Evolutionary conservation across 1,140 invertebrate genomes (phyloP).

Genomic region (Charaxes varanes): DNA sequence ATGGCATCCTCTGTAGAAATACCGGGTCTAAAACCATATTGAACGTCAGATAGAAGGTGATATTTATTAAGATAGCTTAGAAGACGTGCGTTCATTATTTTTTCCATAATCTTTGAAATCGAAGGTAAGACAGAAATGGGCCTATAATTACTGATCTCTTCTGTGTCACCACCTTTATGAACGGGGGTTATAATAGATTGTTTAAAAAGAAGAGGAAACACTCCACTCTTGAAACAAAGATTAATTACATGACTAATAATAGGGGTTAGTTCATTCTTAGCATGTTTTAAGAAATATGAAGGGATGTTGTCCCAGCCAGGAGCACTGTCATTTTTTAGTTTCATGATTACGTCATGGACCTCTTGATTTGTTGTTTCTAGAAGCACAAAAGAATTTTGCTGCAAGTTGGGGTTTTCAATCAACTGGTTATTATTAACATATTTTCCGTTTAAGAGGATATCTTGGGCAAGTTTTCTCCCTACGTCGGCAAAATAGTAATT

Average conservation of each 20-base stretch:
- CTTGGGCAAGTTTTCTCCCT: neutral
- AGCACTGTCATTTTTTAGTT: constrained; percentile 1
- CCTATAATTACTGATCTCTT: neutral
- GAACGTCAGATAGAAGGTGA: neutral
- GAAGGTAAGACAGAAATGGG: neutral
- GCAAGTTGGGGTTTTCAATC: too few species aligned
- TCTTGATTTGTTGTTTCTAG: neutral
- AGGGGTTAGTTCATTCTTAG: neutral
- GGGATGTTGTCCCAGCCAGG: neutral
- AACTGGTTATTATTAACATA: too few species aligned
- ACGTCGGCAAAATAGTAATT: neutral
- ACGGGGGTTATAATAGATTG: neutral
- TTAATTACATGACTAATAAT: neutral
- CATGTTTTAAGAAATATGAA: neutral
- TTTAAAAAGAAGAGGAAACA: neutral
- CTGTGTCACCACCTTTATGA: neutral
- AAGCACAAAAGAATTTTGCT: neutral
- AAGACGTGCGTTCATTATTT: neutral
- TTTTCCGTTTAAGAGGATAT: neutral
- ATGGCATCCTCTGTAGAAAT: neutral
- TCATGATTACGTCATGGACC: neutral
- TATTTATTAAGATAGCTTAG: constrained; percentile 1
- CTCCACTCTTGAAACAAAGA: neutral
- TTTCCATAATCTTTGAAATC: neutral
- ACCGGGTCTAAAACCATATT: constrained; percentile 1